Conservation (phyloP, 2,113 vertebrate species). For the Lucifuga dentata region DNA sequence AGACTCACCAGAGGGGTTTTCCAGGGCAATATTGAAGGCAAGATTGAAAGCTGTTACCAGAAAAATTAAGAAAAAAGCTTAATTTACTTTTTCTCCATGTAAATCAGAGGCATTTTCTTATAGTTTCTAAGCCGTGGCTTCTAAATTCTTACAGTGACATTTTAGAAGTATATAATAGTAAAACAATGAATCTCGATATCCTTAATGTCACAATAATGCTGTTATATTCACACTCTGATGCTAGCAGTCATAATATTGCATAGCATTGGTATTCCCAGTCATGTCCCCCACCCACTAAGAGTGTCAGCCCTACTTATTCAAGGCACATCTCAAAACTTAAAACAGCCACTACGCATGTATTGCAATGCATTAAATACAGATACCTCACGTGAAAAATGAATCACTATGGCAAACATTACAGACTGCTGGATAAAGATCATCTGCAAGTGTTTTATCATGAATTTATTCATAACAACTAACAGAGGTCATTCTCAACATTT, state of each 20-base stretch:
- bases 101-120: too few relatives aligned
- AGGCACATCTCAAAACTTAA: constrained; percentile 75
- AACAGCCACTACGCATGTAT: constrained; percentile 73
- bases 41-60: too few relatives aligned
- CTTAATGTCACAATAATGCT: constrained; percentile 22
- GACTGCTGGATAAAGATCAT: constrained; percentile 43
- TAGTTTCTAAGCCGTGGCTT: too few relatives aligned
- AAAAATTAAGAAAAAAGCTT: too few relatives aligned
- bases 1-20: too few relatives aligned
- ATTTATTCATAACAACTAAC: constrained; percentile 75
- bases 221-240: constrained; percentile 33
- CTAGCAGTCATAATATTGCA: constrained; percentile 10
- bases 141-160: too few relatives aligned
- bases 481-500: constrained; percentile 60
- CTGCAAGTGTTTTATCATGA: constrained; percentile 28
- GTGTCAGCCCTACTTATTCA: constrained; percentile 75
- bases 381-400: constrained; percentile 57
- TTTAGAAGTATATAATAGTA: too few relatives aligned
- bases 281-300: constrained; percentile 73
- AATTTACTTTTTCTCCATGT: too few relatives aligned
- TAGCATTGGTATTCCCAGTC: constrained; percentile 80
- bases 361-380: constrained; percentile 74
- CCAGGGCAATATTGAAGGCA: too few relatives aligned
- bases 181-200: too few relatives aligned
- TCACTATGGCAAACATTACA: constrained; percentile 37